Conservation (phyloP, 2,113 vertebrate species). For the Hoplias malabaricus region DNA sequence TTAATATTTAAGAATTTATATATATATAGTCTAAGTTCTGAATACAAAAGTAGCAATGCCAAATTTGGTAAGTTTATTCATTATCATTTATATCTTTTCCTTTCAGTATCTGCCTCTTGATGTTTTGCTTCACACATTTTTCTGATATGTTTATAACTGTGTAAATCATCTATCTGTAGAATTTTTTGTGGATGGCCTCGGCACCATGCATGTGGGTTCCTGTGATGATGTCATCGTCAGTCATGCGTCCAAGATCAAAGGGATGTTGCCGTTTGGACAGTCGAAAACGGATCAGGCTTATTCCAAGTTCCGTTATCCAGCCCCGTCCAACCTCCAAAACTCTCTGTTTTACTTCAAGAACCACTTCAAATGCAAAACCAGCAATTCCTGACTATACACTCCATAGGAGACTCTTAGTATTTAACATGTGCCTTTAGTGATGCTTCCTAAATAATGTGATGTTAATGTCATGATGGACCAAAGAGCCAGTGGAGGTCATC, state of each 20-base stretch:
- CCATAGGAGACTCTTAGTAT: background rate
- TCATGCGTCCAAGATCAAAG: slow-evolving; percentile 86
- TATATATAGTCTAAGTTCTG: too few relatives aligned
- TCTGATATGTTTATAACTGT: slow-evolving; percentile 1
- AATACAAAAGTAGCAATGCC: too few relatives aligned
- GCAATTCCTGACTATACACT: slow-evolving; percentile 35
- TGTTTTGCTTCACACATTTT: background rate
- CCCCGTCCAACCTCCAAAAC: slow-evolving; percentile 44
- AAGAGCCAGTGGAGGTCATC: too few relatives aligned
- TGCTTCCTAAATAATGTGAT: background rate
- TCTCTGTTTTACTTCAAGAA: slow-evolving; percentile 84
- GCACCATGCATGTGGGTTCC: slow-evolving; percentile 84
- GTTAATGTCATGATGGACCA: background rate
- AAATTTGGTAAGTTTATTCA: too few relatives aligned
- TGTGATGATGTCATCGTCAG: slow-evolving; percentile 83
- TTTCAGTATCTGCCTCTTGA: background rate
- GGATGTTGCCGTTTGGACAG: slow-evolving; percentile 77
- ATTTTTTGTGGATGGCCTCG: slow-evolving; percentile 88
- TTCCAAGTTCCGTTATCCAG: slow-evolving; percentile 76
- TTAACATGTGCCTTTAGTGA: background rate
- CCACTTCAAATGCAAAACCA: slow-evolving; percentile 84
- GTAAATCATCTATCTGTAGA: slow-evolving; percentile 65
- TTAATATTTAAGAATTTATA: too few relatives aligned
- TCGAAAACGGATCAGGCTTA: slow-evolving; percentile 74
- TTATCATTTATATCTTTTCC: background rate